Conservation (phyloP, 64 coral and sea anemone genomes). For the Porites australiensis region DNA sequence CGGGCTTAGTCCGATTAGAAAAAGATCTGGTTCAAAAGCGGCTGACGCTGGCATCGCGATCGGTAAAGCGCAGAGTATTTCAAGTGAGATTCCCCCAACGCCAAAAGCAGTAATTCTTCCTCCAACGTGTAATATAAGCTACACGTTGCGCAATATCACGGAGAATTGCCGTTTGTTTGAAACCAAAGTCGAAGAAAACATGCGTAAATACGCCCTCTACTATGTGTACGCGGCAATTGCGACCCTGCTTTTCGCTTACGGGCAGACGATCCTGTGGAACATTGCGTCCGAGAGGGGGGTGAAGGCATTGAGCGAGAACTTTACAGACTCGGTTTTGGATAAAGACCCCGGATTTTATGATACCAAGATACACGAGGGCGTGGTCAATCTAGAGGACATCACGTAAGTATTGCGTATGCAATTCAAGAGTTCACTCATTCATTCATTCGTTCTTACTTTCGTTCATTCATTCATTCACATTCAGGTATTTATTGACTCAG, state of each 20-base stretch:
- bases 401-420: slow-evolving; percentile 29
- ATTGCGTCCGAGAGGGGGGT: slow-evolving; percentile 84
- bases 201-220: slow-evolving; percentile 87
- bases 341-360: slow-evolving; percentile 75
- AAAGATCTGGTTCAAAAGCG: background rate
- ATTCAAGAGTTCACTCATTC: background rate
- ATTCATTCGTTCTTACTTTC: too few species aligned
- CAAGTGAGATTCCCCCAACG: background rate
- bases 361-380: slow-evolving; percentile 71
- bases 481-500: too few species aligned
- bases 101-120: slow-evolving; percentile 19
- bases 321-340: slow-evolving; percentile 33
- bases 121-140: slow-evolving; percentile 20
- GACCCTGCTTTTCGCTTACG: slow-evolving; percentile 86
- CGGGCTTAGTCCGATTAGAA: background rate
- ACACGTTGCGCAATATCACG: slow-evolving; percentile 15
- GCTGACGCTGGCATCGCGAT: background rate
- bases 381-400: slow-evolving; percentile 11
- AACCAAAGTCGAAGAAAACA: slow-evolving; percentile 75
- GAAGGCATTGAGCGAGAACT: slow-evolving; percentile 28
- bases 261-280: slow-evolving; percentile 83
- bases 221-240: slow-evolving; percentile 83
- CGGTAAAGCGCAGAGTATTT: slow-evolving; percentile 11
- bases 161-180: slow-evolving; percentile 45
- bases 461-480: too few species aligned